phyloP scores from a whole-genome alignment of 1,140 invertebrate species.

The Steinernema feltiae region DNA sequence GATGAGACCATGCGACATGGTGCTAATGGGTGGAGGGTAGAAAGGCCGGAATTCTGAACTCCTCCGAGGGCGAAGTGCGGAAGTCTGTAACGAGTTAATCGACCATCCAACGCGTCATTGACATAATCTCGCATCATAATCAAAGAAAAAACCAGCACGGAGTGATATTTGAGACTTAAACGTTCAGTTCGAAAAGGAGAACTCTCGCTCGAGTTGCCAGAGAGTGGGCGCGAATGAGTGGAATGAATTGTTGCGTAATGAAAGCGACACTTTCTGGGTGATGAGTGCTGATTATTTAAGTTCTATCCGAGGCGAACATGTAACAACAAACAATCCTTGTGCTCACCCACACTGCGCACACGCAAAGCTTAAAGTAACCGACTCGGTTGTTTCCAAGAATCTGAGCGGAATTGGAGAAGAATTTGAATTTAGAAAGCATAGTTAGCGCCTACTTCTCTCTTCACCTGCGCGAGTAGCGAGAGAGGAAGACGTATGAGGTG shows the following conservation, averaged over 20 bases:
- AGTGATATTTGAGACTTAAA: not conserved
- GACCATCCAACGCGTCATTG: too few relatives aligned
- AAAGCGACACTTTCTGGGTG: not conserved
- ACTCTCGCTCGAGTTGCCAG: not conserved
- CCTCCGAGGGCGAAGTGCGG: not conserved
- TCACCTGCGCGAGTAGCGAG: not conserved
- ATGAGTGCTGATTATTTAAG: not conserved
- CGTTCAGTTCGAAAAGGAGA: not conserved
- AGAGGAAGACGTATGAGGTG: not conserved
- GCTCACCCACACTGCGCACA: not conserved
- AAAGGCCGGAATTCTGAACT: not conserved
- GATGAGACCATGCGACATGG: not conserved
- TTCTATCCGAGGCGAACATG: not conserved
- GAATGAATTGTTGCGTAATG: not conserved
- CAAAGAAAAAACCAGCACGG: not conserved
- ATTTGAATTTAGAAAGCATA: too few relatives aligned
- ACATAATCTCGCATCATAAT: not conserved
- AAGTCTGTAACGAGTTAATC: not conserved
- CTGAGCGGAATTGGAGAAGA: too few relatives aligned
- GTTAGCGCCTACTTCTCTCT: not conserved
- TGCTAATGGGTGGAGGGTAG: not conserved
- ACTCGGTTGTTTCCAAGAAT: too few relatives aligned
- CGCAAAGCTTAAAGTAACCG: not conserved
- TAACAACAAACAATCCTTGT: not conserved
- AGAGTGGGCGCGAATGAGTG: not conserved